A percentile compares a stretch with the other conserved stretches of the same genome.
Conservation (phyloP, 2,888 invertebrate genomes). For the Lingula anatina region DNA sequence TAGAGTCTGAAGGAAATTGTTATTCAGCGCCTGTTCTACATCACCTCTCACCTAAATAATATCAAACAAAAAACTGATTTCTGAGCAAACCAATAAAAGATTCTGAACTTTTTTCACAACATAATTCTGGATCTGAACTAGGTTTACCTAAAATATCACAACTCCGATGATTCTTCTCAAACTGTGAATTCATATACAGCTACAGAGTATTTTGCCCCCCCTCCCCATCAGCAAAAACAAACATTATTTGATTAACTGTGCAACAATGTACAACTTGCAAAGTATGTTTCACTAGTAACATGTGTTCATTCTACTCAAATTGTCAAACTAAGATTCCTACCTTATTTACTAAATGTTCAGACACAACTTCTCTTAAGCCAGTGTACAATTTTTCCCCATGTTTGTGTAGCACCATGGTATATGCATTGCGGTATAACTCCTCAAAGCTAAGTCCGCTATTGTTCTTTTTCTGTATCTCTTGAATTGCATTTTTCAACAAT, state of each 20-base stretch:
- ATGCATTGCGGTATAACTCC: conserved; percentile 98
- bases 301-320: no score
- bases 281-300: no score
- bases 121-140: no score
- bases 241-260: background rate
- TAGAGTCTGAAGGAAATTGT: conserved; percentile 91
- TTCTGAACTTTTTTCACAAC: no score
- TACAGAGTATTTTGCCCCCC: no score
- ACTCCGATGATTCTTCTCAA: no score
- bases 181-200: no score
- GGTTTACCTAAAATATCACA: no score
- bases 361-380: conserved; percentile 96
- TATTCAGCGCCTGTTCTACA: conserved; percentile 86
- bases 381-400: conserved; percentile 97
- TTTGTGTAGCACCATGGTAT: conserved; percentile 99
- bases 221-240: background rate
- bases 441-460: conserved; percentile 99
- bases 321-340: conserved; percentile 54
- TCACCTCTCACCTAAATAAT: conserved; percentile 78
- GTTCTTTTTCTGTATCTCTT: conserved; percentile 99
- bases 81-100: no score
- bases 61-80: no score
- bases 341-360: conserved; percentile 92
- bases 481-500: conserved; percentile 91
- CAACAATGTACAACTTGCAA: background rate